These are phyloP conservation scores for Chunga burmeisteri DNA, from an alignment of 2,113 vertebrate genomes.

Conservation along the genomic window DNA sequence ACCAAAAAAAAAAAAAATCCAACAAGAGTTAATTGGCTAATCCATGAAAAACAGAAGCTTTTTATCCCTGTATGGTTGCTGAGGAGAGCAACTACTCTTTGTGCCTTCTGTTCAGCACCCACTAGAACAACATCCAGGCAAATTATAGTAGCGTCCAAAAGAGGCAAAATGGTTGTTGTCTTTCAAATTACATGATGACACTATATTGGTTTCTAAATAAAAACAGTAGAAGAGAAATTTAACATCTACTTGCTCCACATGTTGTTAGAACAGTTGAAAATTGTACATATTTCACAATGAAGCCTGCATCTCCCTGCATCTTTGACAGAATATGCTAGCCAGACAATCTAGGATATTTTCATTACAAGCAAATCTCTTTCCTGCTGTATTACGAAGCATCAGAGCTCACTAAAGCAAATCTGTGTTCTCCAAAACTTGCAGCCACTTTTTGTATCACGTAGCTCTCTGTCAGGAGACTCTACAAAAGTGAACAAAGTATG, in stretches of 20 bases:
- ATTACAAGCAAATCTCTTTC: neutral
- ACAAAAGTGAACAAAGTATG: neutral
- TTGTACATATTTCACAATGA: neutral
- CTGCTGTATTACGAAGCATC: neutral
- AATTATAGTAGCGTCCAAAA: neutral
- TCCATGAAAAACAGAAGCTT: neutral
- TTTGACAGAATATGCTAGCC: neutral
- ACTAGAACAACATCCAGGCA: neutral
- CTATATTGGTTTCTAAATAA: neutral
- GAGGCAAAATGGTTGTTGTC: neutral
- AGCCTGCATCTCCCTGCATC: neutral
- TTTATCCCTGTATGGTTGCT: neutral
- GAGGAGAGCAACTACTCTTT: neutral
- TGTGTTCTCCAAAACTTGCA: neutral
- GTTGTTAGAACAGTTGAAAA: neutral
- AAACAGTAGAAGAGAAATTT: neutral
- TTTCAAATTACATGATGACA: neutral
- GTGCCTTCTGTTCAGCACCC: neutral
- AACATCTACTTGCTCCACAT: neutral
- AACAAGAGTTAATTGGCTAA: neutral
- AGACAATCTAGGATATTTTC: neutral
- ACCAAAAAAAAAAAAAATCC: neutral
- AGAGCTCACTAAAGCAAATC: neutral
- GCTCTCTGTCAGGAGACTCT: neutral
- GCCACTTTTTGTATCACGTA: neutral